Conservation (phyloP, 2,797 vertebrate species). For the Sebastes paucispinis region DNA sequence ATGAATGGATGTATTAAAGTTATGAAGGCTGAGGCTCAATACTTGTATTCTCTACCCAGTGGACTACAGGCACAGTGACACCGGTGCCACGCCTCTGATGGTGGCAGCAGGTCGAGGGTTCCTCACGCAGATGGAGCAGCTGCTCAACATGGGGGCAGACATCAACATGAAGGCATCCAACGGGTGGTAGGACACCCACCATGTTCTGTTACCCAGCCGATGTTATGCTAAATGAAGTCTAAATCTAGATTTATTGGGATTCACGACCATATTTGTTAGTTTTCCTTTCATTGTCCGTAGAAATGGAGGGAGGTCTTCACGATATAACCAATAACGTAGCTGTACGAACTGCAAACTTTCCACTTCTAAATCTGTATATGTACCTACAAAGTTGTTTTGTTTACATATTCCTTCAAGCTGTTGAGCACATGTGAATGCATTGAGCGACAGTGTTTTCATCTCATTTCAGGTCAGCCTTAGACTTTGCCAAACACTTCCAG, state of each 20-base stretch:
- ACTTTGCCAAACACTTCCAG: conserved; percentile 91
- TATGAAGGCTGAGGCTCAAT: neutral
- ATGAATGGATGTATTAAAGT: neutral
- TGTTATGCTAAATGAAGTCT: neutral
- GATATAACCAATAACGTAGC: neutral
- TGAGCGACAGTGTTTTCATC: neutral
- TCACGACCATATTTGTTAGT: neutral
- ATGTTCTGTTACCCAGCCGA: neutral
- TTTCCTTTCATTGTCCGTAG: neutral
- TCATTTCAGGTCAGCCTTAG: conserved; percentile 88
- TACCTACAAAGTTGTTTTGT: neutral
- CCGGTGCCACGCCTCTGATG: conserved; percentile 91
- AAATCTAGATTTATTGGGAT: neutral
- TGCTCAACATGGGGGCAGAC: conserved; percentile 92
- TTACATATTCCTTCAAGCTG: neutral
- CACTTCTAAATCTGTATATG: neutral
- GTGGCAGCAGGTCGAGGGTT: conserved; percentile 91
- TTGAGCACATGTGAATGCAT: neutral
- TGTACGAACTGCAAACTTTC: neutral
- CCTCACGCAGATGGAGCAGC: conserved; percentile 88
- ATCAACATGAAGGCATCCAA: conserved; percentile 89
- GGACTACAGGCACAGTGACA: conserved; percentile 93
- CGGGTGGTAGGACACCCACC: conserved; percentile 85
- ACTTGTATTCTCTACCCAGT: conserved; percentile 72
- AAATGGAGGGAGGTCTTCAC: neutral